Evolutionary conservation across 2,113 vertebrate genomes (phyloP).

Genomic region (Pontoporia blainvillei): DNA sequence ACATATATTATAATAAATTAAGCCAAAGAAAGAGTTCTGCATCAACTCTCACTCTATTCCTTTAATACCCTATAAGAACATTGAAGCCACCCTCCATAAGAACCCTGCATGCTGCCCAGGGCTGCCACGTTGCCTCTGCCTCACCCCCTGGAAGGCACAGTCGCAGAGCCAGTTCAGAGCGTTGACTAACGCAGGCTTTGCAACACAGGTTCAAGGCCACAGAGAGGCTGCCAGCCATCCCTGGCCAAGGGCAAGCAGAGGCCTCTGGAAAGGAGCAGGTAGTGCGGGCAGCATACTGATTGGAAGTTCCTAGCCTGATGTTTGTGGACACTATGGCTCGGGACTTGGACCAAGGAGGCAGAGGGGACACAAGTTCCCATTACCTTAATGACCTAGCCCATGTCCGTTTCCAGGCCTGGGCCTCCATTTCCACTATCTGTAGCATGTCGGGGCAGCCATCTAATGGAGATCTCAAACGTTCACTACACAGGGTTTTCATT

Average conservation of each 20-base stretch:
- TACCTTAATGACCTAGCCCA: not conserved
- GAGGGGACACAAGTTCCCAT: rapidly evolving
- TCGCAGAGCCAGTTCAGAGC: not conserved
- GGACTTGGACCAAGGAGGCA: not conserved
- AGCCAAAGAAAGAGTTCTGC: conserved; percentile 48
- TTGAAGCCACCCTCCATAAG: not conserved
- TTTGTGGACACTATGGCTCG: not conserved
- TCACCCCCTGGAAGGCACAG: not conserved
- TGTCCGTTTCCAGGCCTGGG: rapidly evolving
- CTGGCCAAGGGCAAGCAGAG: not conserved
- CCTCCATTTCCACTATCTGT: not conserved
- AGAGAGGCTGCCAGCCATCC: not conserved
- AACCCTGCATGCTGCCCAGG: not conserved
- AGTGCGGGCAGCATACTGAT: too few species aligned
- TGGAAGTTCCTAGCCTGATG: not conserved
- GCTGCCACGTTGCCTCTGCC: rapidly evolving
- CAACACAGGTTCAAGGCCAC: not conserved
- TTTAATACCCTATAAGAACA: not conserved
- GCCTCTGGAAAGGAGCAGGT: not conserved
- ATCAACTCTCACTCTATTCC: conserved; percentile 26
- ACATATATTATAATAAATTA: conserved; percentile 69
- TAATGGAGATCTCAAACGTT: rapidly evolving
- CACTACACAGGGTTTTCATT: not conserved
- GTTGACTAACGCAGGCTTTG: not conserved
- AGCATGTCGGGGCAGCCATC: rapidly evolving